phyloP scores from a whole-genome alignment of 92 coral and sea anemone genomes.

The Palythoa grandiflora region DNA sequence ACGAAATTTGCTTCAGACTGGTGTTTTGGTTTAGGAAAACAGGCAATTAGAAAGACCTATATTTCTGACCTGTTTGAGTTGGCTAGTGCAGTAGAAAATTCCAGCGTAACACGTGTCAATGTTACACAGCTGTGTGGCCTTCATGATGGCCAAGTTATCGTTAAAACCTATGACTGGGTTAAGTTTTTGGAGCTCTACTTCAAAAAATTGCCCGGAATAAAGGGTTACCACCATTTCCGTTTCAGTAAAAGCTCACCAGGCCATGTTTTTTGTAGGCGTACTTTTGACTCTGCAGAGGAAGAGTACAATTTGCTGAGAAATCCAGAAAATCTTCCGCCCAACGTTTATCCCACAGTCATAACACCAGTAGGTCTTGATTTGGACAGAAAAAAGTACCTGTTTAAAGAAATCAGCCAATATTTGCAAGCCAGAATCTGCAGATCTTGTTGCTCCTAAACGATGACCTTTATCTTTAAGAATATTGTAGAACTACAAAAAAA shows the following conservation, averaged over 20 bases:
- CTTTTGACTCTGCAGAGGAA: background rate
- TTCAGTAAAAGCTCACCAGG: too few relatives aligned
- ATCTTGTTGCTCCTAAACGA: constrained; percentile 37
- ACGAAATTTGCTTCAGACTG: constrained; percentile 62
- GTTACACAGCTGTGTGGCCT: constrained; percentile 6
- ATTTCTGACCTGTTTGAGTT: constrained; percentile 13
- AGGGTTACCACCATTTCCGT: too few relatives aligned
- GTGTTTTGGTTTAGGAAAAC: constrained; percentile 65
- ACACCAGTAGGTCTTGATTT: constrained; percentile 4
- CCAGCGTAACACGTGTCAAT: constrained; percentile 10
- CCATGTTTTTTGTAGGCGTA: constrained; percentile 11
- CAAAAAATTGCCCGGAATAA: too few relatives aligned
- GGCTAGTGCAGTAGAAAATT: constrained; percentile 1
- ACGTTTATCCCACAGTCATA: constrained; percentile 27
- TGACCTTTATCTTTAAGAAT: background rate
- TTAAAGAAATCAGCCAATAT: constrained; percentile 39
- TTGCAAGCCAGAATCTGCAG: constrained; percentile 52
- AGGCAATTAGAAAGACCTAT: constrained; percentile 29
- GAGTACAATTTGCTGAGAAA: constrained; percentile 9
- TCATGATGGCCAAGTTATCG: constrained; percentile 40
- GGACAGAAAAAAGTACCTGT: constrained; percentile 23
- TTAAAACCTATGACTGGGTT: constrained; percentile 55
- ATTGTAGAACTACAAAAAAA: constrained; percentile 2
- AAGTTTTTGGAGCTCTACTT: background rate
- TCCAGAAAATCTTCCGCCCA: constrained; percentile 39